These are phyloP conservation scores for Apostichopus californicus DNA, from an alignment of 35 echinoderm and acorn worm species.

Conservation along the genomic window DNA sequence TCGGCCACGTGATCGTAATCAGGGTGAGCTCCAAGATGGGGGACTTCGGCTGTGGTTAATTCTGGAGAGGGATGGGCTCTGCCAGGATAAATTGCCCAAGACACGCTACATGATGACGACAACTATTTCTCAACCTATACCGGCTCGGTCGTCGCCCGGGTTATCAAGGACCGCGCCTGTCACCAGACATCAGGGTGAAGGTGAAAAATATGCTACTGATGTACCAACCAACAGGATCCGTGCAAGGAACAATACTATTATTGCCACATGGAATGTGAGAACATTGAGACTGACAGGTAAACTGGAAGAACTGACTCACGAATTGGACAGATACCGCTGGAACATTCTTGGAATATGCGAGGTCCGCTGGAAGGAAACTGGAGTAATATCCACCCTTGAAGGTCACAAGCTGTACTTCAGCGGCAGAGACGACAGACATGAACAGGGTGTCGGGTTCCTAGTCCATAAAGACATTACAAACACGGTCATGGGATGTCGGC, in stretches of 20 bases:
- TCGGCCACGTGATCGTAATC: slow-evolving; percentile 57
- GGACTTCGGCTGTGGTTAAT: slow-evolving; percentile 62
- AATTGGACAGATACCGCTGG: slow-evolving; percentile 51
- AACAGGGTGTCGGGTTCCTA: too few relatives aligned
- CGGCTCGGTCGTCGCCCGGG: slow-evolving; percentile 62
- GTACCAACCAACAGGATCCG: slow-evolving; percentile 20
- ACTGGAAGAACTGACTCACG: slow-evolving; percentile 29
- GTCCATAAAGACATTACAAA: too few relatives aligned
- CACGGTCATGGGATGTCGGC: too few relatives aligned
- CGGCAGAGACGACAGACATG: too few relatives aligned
- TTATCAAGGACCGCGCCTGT: slow-evolving; percentile 33
- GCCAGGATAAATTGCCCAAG: slow-evolving; percentile 51
- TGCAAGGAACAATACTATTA: too few relatives aligned
- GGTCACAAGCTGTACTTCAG: slow-evolving; percentile 59
- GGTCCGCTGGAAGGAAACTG: slow-evolving; percentile 44
- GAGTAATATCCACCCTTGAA: slow-evolving; percentile 33
- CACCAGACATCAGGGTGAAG: too few relatives aligned
- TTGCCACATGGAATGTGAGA: slow-evolving; percentile 65
- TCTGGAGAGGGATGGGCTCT: slow-evolving; percentile 65
- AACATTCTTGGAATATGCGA: background rate
- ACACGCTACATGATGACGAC: slow-evolving; percentile 52
- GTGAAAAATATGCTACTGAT: background rate
- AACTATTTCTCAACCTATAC: slow-evolving; percentile 5
- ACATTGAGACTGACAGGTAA: slow-evolving; percentile 25
- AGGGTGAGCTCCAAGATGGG: slow-evolving; percentile 57